These are phyloP conservation scores for Rhagoletis zephyria DNA, from an alignment of 1,140 invertebrate genomes.

Conservation along the genomic window DNA sequence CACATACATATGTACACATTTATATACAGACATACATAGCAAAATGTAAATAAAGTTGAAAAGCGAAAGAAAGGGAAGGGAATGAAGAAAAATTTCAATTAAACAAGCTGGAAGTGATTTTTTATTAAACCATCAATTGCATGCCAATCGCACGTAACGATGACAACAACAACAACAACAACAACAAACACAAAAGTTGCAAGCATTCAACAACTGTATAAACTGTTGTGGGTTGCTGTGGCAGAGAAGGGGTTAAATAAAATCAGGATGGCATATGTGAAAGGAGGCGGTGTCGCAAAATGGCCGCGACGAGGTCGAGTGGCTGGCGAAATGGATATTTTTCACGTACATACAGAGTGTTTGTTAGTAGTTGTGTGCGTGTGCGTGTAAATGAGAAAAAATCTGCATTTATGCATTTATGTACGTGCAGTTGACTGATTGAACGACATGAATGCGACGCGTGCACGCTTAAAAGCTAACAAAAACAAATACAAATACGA, in stretches of 20 bases:
- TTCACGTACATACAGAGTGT: not conserved
- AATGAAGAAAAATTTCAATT: conserved; percentile 19
- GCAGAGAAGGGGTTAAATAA: not conserved
- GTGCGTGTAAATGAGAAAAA: not conserved
- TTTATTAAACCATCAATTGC: conserved; percentile 46
- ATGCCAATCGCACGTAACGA: conserved; percentile 24
- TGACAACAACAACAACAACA: conserved; percentile 1
- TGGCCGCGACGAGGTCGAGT: not conserved
- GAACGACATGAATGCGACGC: not conserved
- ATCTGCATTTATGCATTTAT: not conserved
- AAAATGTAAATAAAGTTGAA: not conserved
- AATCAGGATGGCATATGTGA: not conserved
- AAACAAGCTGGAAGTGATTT: conserved; percentile 11
- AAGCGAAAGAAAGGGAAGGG: not conserved
- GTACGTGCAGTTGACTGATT: not conserved
- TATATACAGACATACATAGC: no score
- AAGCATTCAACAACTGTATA: no score
- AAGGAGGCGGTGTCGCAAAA: not conserved
- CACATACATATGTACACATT: no score
- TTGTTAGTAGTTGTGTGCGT: not conserved
- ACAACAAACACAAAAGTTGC: not conserved
- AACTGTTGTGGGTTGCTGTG: not conserved
- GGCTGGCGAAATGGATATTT: not conserved
- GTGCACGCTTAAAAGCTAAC: not conserved
- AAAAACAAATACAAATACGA: conserved; percentile 11